Conservation (phyloP, 2,113 vertebrate species). For the Bubo bubo region DNA sequence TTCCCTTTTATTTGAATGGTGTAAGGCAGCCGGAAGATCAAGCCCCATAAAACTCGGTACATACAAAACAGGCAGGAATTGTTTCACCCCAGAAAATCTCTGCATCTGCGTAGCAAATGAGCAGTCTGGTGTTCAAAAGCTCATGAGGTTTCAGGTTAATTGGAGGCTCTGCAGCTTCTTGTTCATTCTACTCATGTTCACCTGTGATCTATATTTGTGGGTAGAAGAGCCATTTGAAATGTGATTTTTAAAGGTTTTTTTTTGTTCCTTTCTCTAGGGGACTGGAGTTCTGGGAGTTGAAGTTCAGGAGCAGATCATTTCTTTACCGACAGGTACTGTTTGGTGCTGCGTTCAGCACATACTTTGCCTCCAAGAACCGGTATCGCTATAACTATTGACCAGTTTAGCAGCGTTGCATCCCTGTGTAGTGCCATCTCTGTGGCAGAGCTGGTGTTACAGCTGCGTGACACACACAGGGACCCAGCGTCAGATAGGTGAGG, state of each 20-base stretch:
- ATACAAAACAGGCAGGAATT: neutral
- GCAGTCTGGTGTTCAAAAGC: neutral
- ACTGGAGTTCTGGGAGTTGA: constrained; percentile 84
- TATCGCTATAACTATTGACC: fast-evolving
- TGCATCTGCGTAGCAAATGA: neutral
- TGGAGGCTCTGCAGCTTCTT: neutral
- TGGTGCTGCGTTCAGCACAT: neutral
- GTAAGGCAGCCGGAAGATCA: neutral
- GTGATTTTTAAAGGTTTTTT: neutral
- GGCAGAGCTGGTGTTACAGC: neutral
- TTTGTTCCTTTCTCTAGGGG: constrained; percentile 63
- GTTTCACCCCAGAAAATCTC: neutral
- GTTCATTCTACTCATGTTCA: fast-evolving
- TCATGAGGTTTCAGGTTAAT: neutral
- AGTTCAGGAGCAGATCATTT: constrained; percentile 85
- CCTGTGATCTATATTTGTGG: neutral
- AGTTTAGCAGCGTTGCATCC: neutral
- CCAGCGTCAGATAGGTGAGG: neutral
- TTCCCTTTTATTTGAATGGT: neutral
- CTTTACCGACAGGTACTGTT: constrained; percentile 87
- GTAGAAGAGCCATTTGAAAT: neutral
- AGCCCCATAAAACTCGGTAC: neutral
- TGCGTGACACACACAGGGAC: neutral
- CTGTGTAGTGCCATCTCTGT: neutral
- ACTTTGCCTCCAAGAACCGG: neutral